Evolutionary conservation across 2,888 invertebrate species (phyloP), one percentile per base, ranked within the genome.

Genomic region (Pyralis farinalis): DNA sequence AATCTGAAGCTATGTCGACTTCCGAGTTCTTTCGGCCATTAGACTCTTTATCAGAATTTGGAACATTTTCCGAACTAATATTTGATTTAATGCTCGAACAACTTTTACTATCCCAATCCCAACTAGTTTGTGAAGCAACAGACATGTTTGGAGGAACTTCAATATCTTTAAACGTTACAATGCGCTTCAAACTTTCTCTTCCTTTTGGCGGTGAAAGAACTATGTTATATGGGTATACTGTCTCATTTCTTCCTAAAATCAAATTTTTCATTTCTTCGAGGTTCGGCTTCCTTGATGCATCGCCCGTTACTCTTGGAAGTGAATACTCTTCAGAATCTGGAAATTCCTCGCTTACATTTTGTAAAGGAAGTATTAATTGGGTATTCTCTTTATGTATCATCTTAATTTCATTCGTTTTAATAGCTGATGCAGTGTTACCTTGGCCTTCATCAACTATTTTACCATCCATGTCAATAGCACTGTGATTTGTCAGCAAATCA

Each of bases 401-500:
- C 8, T 41, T 35, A 8, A 9, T 36, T 6, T 20, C 16, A 30
- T 34, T 43, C 27, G 40, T 34, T 27, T 47, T 42, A 5, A 25
- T 3, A 39, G 31, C 31, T 29, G 4, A 5, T 16, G 28, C 31
- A 12, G 16, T 16, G 3, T 9, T 35, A 12, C 10, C 31, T 25
- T 7, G 28, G 16, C 3, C 36, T 38, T 55, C 43, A 12, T 52
- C 46, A 44, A 43, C 33, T 34, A 46, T 51, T 44, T 53, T 47
- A 49, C 56, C 39, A 43, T 43, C 57, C 39, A 46, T 60, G 43
- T 90, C 90, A 35, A 78, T 59, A 9, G 83, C 81, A 55, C 83
- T 91, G 57, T 92, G 92, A 58, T 91, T 91, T 37, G 90, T 91
- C 42, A 92, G 71, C 43, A 92, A 71, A 73, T 92, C 92, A 6